These are phyloP conservation scores for Thunnus thynnus DNA, from an alignment of 2,113 vertebrate species.

Conservation along the genomic window DNA sequence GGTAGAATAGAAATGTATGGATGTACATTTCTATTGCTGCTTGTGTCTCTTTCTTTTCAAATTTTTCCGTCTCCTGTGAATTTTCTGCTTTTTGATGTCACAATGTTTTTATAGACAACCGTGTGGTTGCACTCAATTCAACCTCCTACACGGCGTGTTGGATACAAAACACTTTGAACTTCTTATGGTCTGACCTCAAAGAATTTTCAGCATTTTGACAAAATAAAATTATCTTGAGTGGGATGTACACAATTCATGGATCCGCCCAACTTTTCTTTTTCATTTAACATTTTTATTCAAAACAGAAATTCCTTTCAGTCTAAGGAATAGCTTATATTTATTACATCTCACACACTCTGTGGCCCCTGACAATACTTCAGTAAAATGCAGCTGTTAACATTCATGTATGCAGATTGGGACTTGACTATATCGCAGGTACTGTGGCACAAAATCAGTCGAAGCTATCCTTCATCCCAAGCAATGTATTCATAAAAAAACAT, in stretches of 20 bases:
- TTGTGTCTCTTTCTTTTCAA: background rate
- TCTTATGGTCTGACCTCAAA: background rate
- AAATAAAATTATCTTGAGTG: background rate
- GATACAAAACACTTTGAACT: slow-evolving; percentile 23
- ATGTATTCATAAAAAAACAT: slow-evolving; percentile 52
- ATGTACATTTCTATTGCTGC: slow-evolving; percentile 15
- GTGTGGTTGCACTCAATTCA: slow-evolving; percentile 14
- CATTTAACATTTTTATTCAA: slow-evolving; percentile 15
- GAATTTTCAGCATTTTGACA: background rate
- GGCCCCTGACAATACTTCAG: slow-evolving; percentile 29
- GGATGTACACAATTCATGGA: background rate
- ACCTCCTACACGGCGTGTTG: slow-evolving; percentile 10
- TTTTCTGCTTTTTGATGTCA: slow-evolving; percentile 4
- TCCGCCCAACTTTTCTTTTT: slow-evolving; percentile 1
- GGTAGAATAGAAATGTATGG: no score
- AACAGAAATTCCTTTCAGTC: slow-evolving; percentile 7
- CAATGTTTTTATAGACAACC: background rate
- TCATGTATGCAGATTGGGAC: slow-evolving; percentile 71
- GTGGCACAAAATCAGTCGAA: slow-evolving; percentile 42
- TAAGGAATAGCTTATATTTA: slow-evolving; percentile 24
- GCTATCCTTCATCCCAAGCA: slow-evolving; percentile 30
- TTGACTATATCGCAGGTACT: slow-evolving; percentile 53
- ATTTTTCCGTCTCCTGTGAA: slow-evolving; percentile 10
- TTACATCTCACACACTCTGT: slow-evolving; percentile 10
- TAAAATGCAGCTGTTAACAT: slow-evolving; percentile 56